Conservation (phyloP, 2,797 vertebrate genomes). For the Podargus strigoides region DNA sequence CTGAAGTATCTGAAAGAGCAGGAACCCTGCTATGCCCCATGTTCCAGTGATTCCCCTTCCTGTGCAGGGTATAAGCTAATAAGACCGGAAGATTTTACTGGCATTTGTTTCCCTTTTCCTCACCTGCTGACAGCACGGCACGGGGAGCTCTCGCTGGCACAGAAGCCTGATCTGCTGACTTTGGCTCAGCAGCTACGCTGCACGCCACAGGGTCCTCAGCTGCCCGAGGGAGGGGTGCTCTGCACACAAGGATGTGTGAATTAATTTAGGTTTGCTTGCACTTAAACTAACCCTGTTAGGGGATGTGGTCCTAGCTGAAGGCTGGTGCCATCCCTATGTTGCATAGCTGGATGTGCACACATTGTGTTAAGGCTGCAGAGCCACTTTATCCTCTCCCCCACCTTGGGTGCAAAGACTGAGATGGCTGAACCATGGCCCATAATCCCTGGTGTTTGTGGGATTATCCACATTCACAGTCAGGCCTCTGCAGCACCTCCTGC, state of each 20-base stretch:
- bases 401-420: slow-evolving; percentile 7
- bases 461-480: slow-evolving; percentile 11
- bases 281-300: fast-evolving
- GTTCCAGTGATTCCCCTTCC: not conserved
- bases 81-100: not conserved
- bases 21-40: not conserved
- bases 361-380: not conserved
- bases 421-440: not conserved
- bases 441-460: slow-evolving; percentile 29
- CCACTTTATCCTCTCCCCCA: not conserved
- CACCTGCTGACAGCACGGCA: fast-evolving
- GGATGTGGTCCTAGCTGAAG: fast-evolving
- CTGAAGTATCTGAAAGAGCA: not conserved
- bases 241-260: not conserved
- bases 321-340: not conserved
- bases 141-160: fast-evolving
- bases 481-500: not conserved
- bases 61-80: not conserved
- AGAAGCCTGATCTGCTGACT: not conserved
- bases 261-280: not conserved
- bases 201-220: not conserved
- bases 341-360: fast-evolving
- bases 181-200: not conserved
- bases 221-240: not conserved
- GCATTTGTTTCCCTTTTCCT: not conserved